Conservation (phyloP, 2,797 vertebrate species). For the Glyptemys insculpta region DNA sequence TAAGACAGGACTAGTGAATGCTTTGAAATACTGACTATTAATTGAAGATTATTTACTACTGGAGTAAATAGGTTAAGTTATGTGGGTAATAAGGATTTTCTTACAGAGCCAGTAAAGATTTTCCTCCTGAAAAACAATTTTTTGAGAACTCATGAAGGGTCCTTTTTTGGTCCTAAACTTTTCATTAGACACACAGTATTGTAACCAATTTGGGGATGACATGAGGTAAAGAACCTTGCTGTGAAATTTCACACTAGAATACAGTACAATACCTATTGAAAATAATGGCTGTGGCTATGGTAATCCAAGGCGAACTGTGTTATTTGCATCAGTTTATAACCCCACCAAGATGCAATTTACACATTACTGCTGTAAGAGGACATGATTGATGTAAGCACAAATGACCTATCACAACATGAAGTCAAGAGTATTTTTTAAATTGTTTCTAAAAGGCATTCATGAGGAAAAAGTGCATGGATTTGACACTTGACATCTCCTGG, state of each 20-base stretch:
- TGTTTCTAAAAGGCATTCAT: constrained; percentile 55
- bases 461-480: constrained; percentile 34
- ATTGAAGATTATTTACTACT: constrained; percentile 44
- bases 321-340: constrained; percentile 73
- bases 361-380: constrained; percentile 51
- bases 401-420: constrained; percentile 65
- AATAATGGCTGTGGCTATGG: constrained; percentile 53
- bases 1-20: constrained; percentile 8
- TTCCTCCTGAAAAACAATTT: background rate
- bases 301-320: constrained; percentile 68
- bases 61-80: constrained; percentile 32
- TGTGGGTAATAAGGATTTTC: constrained; percentile 36
- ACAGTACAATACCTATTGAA: constrained; percentile 43
- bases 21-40: constrained; percentile 29
- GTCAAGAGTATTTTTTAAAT: constrained; percentile 56
- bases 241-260: constrained; percentile 55
- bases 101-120: constrained; percentile 46
- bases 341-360: constrained; percentile 67
- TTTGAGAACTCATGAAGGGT: background rate
- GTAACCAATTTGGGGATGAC: constrained; percentile 1
- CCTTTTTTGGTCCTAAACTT: constrained; percentile 27
- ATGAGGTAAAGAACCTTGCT: constrained; percentile 46
- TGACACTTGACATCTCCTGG: constrained; percentile 45
- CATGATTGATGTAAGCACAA: constrained; percentile 69
- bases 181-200: constrained; percentile 30